These are phyloP conservation scores for Phalloptychus januarius DNA, from an alignment of 2,797 vertebrate species.

Conservation along the genomic window DNA sequence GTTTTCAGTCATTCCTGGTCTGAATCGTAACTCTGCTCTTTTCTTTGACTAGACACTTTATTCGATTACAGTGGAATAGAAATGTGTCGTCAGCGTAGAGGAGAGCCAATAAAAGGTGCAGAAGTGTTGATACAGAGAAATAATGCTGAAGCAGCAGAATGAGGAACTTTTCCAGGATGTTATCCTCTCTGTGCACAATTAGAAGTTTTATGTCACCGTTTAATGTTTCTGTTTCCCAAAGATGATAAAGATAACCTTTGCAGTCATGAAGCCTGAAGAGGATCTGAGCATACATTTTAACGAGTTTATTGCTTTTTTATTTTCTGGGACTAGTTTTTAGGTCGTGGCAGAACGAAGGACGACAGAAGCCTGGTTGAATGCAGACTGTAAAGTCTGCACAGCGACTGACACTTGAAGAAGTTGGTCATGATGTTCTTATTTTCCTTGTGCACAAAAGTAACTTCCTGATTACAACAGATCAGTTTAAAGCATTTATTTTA, in stretches of 20 bases:
- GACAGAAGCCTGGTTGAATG: not conserved
- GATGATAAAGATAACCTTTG: no score
- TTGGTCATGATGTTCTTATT: not conserved
- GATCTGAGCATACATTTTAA: not conserved
- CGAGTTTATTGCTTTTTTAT: not conserved
- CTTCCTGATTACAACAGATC: not conserved
- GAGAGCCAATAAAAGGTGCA: no score
- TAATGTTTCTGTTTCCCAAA: not conserved
- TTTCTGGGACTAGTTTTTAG: no score
- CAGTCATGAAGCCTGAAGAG: not conserved
- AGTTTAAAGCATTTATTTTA: not conserved
- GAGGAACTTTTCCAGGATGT: not conserved
- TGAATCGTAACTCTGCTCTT: not conserved
- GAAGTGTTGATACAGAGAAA: no score
- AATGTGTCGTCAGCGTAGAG: no score
- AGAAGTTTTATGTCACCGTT: not conserved
- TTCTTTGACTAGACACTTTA: no score
- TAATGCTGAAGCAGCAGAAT: not conserved
- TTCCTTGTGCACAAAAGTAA: not conserved
- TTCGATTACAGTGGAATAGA: no score
- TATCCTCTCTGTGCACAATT: no score
- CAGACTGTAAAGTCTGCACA: no score
- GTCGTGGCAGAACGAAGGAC: not conserved
- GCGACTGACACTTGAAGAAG: not conserved
- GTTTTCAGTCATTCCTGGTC: not conserved